Evolutionary conservation across 92 coral and sea anemone species (phyloP).

Genomic region (Umimayanthus kanabou): DNA sequence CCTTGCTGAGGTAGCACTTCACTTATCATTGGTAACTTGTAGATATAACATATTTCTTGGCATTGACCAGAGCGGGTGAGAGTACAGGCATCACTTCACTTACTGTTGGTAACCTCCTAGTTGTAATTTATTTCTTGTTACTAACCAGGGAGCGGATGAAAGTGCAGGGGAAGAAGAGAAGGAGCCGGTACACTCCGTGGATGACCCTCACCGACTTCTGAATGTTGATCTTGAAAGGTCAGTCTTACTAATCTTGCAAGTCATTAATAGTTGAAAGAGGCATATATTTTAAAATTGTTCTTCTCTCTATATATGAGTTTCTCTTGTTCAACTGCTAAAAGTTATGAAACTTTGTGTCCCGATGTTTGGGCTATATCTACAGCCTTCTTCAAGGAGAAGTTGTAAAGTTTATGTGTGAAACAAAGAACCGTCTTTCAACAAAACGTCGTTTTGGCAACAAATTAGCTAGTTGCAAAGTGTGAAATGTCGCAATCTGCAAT

Average conservation of each 20-base stretch:
- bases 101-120: too few species aligned
- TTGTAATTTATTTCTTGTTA: neutral
- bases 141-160: conserved; percentile 25
- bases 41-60: neutral
- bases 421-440: neutral
- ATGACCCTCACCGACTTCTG: conserved; percentile 34
- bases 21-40: neutral
- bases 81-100: too few species aligned
- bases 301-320: too few species aligned
- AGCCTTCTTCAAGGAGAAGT: too few species aligned
- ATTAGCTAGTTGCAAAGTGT: neutral
- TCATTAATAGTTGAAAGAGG: neutral
- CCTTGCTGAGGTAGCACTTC: neutral
- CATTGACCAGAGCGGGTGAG: too few species aligned
- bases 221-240: conserved; percentile 27
- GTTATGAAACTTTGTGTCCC: too few species aligned
- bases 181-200: conserved; percentile 6
- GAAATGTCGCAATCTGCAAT: neutral
- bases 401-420: too few species aligned
- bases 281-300: too few species aligned
- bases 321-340: too few species aligned
- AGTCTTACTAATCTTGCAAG: neutral
- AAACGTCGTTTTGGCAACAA: neutral
- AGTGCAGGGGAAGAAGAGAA: conserved; percentile 36
- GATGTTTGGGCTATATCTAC: too few species aligned